phyloP scores from a whole-genome alignment of 1,140 invertebrate species.

The Temnothorax nylanderi region DNA sequence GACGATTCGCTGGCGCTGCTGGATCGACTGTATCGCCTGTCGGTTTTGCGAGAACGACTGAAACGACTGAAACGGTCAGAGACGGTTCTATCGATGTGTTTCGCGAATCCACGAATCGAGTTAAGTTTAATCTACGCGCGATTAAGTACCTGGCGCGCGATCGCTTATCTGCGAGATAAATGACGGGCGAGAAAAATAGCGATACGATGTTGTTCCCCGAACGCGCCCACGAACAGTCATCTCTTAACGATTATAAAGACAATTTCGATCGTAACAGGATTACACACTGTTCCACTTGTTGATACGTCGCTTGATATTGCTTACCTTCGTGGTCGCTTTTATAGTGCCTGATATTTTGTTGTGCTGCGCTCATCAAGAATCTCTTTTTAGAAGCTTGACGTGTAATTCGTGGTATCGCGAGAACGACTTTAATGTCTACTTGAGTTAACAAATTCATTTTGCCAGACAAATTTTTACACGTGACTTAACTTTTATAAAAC shows the following conservation, averaged over 20 bases:
- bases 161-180: slow-evolving; percentile 34
- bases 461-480: not conserved
- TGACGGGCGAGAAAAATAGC: not conserved
- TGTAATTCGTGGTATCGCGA: slow-evolving; percentile 30
- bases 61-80: slow-evolving; percentile 62
- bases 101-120: not conserved
- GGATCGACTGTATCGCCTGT: slow-evolving; percentile 82
- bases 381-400: not conserved
- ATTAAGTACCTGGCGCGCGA: not conserved
- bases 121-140: not conserved
- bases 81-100: slow-evolving; percentile 11
- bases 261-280: not conserved
- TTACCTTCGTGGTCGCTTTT: slow-evolving; percentile 14
- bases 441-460: not conserved
- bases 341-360: slow-evolving; percentile 8
- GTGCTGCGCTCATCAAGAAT: slow-evolving; percentile 29
- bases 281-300: not conserved
- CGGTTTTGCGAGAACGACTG: slow-evolving; percentile 80
- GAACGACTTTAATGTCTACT: not conserved
- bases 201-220: not conserved
- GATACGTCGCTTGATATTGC: not conserved
- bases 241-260: not conserved
- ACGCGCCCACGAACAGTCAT: not conserved
- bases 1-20: slow-evolving; percentile 84
- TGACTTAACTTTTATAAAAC: not conserved